Base-by-base conservation (phyloP, 2,888 invertebrate species). In the Empis stercorea region DNA sequence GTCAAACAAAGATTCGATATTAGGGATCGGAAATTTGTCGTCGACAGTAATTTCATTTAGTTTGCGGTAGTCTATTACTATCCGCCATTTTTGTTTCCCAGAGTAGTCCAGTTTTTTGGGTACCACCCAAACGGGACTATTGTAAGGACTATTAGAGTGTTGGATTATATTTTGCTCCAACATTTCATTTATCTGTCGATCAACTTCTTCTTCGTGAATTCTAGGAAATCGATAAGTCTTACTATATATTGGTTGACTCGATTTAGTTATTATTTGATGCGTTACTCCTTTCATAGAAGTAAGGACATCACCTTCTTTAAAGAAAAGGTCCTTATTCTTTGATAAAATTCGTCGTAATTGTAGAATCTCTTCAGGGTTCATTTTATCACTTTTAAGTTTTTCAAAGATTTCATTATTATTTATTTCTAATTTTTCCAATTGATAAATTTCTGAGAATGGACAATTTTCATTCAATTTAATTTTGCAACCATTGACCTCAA, bases 1-100 rank as follows among this genome's bases (percentile, higher is more conserved):
- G 9, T 55, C 51, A 10, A 55, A 30, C 13, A 55, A n/a, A 51
- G 32, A 50, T 20, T 20, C 3, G 5, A 20, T 20, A 20, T 20
- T 20, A 20, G 20, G 20, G 20, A 20, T 20, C 20, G 20, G 20
- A 20, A 20, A 20, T 20, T 20, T 20, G 5, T 20, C 20, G 5
- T 20, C 20, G 20, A 20, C 43, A 23, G 41, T 45, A 2, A 37
- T 30, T 2, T 45, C 45, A 17, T 49, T 46, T n/a, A n/a, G n/a
- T n/a, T n/a, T n/a, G n/a, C n/a, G n/a, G n/a, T 30, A 48, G 20
- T 52, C 54, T 11, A 51, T 47, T 2, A 52, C 49, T 15, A 54
- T 34, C 11, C 51, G 37, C 52, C 48, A 54, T 30, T 50, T 54
- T 36, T 46, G 41, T 17, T 48, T 36, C 10, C 45, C 45, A 16